Percentiles rank a stretch among this genome's conserved stretches.
phyloP scores from a whole-genome alignment of 2,888 invertebrate genomes.

The Tetheella fluctuosa region DNA sequence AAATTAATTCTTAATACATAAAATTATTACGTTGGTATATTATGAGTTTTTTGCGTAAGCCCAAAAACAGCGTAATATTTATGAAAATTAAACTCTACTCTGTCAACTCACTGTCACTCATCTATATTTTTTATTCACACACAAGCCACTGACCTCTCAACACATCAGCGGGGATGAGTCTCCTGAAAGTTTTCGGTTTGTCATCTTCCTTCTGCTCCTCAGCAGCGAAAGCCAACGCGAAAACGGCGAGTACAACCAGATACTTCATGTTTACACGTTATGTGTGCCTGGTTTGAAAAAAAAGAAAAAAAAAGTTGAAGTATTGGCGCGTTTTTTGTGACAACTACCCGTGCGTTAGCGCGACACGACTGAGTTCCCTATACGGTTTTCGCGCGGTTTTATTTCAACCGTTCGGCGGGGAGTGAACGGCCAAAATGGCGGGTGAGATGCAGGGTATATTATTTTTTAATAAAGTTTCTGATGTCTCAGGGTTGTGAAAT shows the following conservation, averaged over 20 bases:
- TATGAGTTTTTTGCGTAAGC: not conserved
- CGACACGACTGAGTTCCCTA: slow-evolving; percentile 70
- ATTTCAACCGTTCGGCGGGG: slow-evolving; percentile 62
- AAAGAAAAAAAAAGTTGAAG: slow-evolving; percentile 48
- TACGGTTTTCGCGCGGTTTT: slow-evolving; percentile 66
- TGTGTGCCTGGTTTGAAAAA: slow-evolving; percentile 49
- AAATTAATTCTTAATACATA: not conserved
- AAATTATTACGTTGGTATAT: too few species aligned
- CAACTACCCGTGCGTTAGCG: slow-evolving; percentile 58
- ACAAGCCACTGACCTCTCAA: slow-evolving; percentile 89
- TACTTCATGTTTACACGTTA: slow-evolving; percentile 78
- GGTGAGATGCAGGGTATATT: slow-evolving; percentile 28
- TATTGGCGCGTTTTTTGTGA: slow-evolving; percentile 57
- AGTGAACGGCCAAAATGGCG: slow-evolving; percentile 64
- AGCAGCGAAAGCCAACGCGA: slow-evolving; percentile 82
- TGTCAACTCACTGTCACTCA: not conserved
- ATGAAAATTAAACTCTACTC: not conserved
- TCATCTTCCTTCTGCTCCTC: slow-evolving; percentile 83
- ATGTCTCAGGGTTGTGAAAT: slow-evolving; percentile 64
- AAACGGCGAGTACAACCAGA: slow-evolving; percentile 77
- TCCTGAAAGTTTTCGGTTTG: slow-evolving; percentile 89
- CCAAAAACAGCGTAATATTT: not conserved
- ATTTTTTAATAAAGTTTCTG: slow-evolving; percentile 37
- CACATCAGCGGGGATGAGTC: slow-evolving; percentile 95
- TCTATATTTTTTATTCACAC: slow-evolving; percentile 10